Percentiles rank a stretch among this genome's conserved stretches.
These are phyloP conservation scores for Oncopeltus fasciatus DNA, from an alignment of 1,140 invertebrate species.

Conservation along the genomic window DNA sequence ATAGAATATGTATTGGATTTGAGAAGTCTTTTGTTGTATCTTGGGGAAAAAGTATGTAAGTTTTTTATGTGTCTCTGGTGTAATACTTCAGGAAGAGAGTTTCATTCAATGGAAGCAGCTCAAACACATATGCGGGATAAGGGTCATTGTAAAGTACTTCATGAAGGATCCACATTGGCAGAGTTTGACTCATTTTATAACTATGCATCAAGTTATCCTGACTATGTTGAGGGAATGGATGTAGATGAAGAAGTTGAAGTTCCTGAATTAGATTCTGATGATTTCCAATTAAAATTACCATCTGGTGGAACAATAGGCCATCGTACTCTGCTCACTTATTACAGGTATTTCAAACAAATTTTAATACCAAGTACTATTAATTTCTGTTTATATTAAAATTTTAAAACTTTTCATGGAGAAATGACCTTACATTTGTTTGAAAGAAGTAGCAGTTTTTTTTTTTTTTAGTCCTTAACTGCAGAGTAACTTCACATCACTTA, in stretches of 20 bases:
- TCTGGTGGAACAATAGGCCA: slow-evolving; percentile 82
- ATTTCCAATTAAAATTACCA: slow-evolving; percentile 73
- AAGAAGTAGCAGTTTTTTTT: too few relatives aligned
- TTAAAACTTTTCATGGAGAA: too few relatives aligned
- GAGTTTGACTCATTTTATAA: slow-evolving; percentile 93
- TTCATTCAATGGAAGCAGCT: slow-evolving; percentile 56
- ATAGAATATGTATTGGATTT: slow-evolving; percentile 76
- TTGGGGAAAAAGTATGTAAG: slow-evolving; percentile 71
- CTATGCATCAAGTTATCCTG: slow-evolving; percentile 70
- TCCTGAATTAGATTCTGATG: slow-evolving; percentile 50
- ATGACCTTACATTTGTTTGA: too few relatives aligned
- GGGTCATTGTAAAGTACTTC: slow-evolving; percentile 75
- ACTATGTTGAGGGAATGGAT: slow-evolving; percentile 36
- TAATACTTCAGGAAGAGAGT: slow-evolving; percentile 64
- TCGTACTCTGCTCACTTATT: slow-evolving; percentile 65
- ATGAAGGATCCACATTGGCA: slow-evolving; percentile 68
- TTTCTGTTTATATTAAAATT: too few relatives aligned
- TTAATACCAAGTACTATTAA: too few relatives aligned
- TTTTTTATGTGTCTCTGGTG: slow-evolving; percentile 90
- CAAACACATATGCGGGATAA: slow-evolving; percentile 66
- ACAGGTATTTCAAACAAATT: too few relatives aligned
- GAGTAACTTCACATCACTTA: too few relatives aligned
- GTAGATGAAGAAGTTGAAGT: slow-evolving; percentile 48
- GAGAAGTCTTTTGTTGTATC: slow-evolving; percentile 69
- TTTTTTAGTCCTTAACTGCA: too few relatives aligned